Conservation (phyloP, 1,140 invertebrate genomes). For the Ganaspis sp. region DNA sequence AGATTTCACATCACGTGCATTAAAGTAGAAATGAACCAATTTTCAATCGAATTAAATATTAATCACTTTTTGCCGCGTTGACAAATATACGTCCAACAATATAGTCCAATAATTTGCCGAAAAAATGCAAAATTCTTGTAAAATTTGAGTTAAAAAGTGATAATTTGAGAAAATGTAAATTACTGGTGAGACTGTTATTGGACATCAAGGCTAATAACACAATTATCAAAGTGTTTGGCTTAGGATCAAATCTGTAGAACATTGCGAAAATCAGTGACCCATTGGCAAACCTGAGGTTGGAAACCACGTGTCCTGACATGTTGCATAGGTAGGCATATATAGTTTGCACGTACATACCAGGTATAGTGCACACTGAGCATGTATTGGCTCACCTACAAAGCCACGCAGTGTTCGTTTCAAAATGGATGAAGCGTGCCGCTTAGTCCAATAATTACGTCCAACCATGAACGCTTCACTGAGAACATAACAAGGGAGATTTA, state of each 20-base stretch:
- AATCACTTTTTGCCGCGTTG: too few species aligned
- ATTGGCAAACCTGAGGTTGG: slow-evolving; percentile 64
- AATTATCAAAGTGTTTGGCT: slow-evolving; percentile 42
- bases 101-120: too few species aligned
- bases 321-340: slow-evolving; percentile 68
- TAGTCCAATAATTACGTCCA: slow-evolving; percentile 47
- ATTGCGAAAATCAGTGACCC: slow-evolving; percentile 63
- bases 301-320: slow-evolving; percentile 71
- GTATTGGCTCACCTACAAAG: slow-evolving; percentile 65
- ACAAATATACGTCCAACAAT: too few species aligned
- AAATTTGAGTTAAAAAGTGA: not conserved
- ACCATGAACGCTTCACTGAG: slow-evolving; percentile 8
- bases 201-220: slow-evolving; percentile 39
- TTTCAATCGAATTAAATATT: not conserved
- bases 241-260: slow-evolving; percentile 41
- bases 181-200: slow-evolving; percentile 1
- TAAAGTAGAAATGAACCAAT: not conserved
- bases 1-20: not conserved
- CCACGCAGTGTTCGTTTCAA: slow-evolving; percentile 57
- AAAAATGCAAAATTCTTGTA: too few species aligned
- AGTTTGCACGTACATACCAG: slow-evolving; percentile 58
- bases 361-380: slow-evolving; percentile 61
- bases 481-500: slow-evolving; percentile 29
- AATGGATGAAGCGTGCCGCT: slow-evolving; percentile 61
- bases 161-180: not conserved